Base-by-base conservation (phyloP, 30 jellyfish, hydroid and myxozoan genomes). In the Morbakka virulenta region DNA sequence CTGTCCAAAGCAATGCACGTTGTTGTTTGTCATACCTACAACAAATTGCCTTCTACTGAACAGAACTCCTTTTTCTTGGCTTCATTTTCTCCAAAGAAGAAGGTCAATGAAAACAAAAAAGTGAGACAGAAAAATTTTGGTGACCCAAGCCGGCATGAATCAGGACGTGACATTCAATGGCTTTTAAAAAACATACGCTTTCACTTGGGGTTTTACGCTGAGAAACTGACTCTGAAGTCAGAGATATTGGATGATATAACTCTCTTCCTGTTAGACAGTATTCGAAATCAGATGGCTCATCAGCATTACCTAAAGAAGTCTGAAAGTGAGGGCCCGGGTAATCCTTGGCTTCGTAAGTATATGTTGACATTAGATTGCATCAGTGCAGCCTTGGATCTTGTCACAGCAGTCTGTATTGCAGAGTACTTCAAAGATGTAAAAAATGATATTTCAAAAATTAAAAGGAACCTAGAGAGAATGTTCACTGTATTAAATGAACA, bases 91-190 rank as follows among this genome's bases (percentile, higher is more conserved):
- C 57, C 57, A 17, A 6, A 17, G 57, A 41, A 41, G 17, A 17
- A 41, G 9, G 57, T 41, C 17, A 41, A 17, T 6, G 17, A 41
- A 6, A 41, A 17, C 57, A 41, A 9, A 41, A 17, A 17, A 41
- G 17, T 17, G 17, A 28, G 31, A 64, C n/a, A n/a, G n/a, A 65
- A 28, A 65, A 28, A 20, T 65, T 65, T 20, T 22, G 66, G 64
- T 4, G 77, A 65, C 22, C 77, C 77, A 2, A 11, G 66, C 9
- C 17, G 12, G 11, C 52, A 14, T 9, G 77, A 65, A 12, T 65
- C 77, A 17, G 77, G 77, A 11, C 77, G 31, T 12, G 77, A 65
- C 22, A 65, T 65, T 4, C 77, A 65, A 65, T 65, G 77, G 77
- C 64, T 65, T 9, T 22, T 65, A 4, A 65, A 65, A 28, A 65